Evolutionary conservation across 2,888 invertebrate genomes (phyloP), one percentile per base, ranked within the genome.

Genomic region (Apamea anceps): DNA sequence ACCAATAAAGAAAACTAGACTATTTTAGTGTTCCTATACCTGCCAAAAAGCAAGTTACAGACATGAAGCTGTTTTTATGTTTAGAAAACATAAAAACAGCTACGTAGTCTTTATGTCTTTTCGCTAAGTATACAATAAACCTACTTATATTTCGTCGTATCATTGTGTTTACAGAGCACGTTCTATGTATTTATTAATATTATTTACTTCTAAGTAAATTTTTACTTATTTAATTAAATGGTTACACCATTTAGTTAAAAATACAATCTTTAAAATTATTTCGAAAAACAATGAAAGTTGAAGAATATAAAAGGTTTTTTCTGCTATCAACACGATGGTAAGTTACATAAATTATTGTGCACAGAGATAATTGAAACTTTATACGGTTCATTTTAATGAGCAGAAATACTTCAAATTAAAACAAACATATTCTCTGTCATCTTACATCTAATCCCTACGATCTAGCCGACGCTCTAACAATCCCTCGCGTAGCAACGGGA

Each of bases 1-100:
- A 37, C 21, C 7, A 54, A 51, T 67, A 51, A 80, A 84, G 13
- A n/a, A 68, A 82, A 80, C 72, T 70, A 51, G 81, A 73, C 65
- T 57, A 63, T 60, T 63, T 42, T 42, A 42, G 28, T 67, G 32
- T 68, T 42, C 4, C 3, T 63, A 32, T 21, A 72, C 72, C n/a
- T 32, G 57, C n/a, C 18, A 32, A 18, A 68, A 72, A 32, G 15
- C 67, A 72, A 63, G 85, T 80, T 72, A n/a, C 15, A 42, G 37
- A 21, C 54, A 21, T 48, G 25, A 28, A 5, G 13, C n/a, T 68
- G 32, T 81, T 37, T 77, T 42, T 28, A 21, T 42, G 6, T 63
- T 60, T 51, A 51, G 51, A 51, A 18, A 51, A 51, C 6, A 51
- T 51, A 51, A 48, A 51, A 51, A 51, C 51, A 51, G 6, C 18